Conservation (phyloP, 2,797 vertebrate genomes). For the Mormyrus hasselquistii region DNA sequence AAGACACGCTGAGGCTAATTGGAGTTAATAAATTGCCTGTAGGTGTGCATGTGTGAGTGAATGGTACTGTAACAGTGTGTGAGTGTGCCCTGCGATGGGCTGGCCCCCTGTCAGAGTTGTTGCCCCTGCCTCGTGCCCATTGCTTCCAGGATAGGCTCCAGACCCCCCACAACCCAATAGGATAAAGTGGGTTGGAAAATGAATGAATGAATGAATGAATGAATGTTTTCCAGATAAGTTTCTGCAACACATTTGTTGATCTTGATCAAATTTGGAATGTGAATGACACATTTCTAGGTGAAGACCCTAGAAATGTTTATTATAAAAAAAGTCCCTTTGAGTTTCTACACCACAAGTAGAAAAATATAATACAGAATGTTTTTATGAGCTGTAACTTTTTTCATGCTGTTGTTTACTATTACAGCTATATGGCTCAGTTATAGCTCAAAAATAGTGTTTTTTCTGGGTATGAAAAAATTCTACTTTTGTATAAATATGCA, state of each 20-base stretch:
- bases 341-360: neutral
- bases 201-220: too few species aligned
- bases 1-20: too few species aligned
- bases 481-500: neutral
- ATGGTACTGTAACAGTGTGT: too few species aligned
- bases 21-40: too few species aligned
- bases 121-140: too few species aligned
- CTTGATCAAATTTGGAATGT: neutral
- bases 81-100: too few species aligned
- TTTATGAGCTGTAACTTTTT: neutral
- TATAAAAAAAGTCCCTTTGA: neutral
- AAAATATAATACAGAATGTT: neutral
- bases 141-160: too few species aligned
- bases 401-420: neutral
- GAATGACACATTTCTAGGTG: too few species aligned
- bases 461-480: neutral
- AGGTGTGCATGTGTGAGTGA: too few species aligned
- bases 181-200: too few species aligned
- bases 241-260: neutral
- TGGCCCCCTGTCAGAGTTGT: too few species aligned
- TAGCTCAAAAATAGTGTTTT: neutral
- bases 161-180: too few species aligned
- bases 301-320: neutral
- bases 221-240: neutral
- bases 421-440: neutral